Base-by-base conservation (phyloP, 30 jellyfish, hydroid and myxozoan species). In the Hydra vulgaris region DNA sequence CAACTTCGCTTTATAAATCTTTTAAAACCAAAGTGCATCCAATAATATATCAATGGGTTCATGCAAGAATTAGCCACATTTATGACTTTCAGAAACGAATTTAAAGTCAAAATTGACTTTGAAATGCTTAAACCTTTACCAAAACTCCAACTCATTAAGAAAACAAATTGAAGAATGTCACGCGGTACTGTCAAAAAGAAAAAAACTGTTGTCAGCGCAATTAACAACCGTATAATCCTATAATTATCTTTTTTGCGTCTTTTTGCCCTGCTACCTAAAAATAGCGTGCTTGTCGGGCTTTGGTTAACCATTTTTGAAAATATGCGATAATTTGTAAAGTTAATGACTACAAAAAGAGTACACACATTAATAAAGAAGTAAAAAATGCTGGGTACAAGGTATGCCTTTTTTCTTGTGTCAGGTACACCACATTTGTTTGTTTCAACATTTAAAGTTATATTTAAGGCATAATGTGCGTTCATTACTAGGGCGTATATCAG, bases 41-140 rank as follows among this genome's bases (percentile, higher is more conserved):
- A 66, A 54, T 95, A 92, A 67, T 86, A 92, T 0, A 92, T 92
- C 75, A 92, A 92, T 53, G 87, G 92, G 71, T 92, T 92, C 16
- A 81, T 95, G 78, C 98, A 87, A 22, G 96, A 88, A 75, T 92
- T 92, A 24, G 98, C 89, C 0, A 94, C 84, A 53, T 92, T 96
- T 73, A 92, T 18, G 0, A 87, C 95, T 81, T 87, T 92, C 76
- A 87, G 72, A 54, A 83, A 74, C 27, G 96, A 83, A 80, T 87
- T 79, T 26, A 87, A 56, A 8, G 68, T 90, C 27, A 24, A 25
- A 23, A 84, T 25, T 19, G 87, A 55, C 8, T 74, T 25, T 27
- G 95, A 79, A 27, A 40, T 22, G 20, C n/a, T 24, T 16, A 92
- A 23, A 16, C 96, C 96, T 5, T 77, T 72, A 0, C 95, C 86